Conservation (phyloP, 2,797 vertebrate species). For the Myotis vivesi region DNA sequence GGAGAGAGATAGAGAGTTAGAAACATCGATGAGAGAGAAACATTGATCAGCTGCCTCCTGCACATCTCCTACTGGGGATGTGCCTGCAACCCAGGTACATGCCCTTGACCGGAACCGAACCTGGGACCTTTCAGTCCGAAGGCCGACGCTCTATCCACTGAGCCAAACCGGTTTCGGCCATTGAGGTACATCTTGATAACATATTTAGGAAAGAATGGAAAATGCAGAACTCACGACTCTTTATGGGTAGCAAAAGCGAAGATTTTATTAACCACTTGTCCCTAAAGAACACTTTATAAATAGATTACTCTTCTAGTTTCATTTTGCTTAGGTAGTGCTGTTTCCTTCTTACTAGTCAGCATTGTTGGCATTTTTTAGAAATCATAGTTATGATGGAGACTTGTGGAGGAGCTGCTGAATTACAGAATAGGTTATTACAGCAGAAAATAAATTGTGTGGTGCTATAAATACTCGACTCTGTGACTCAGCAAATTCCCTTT, state of each 20-base stretch:
- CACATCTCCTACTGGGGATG: no score
- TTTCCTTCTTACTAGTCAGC: slow-evolving; percentile 74
- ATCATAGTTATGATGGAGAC: slow-evolving; percentile 47
- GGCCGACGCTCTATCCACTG: no score
- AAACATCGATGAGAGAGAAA: no score
- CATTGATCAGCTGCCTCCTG: no score
- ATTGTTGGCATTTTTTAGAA: slow-evolving; percentile 75
- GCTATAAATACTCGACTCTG: slow-evolving; percentile 68
- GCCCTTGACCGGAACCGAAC: no score
- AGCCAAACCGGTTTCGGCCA: no score
- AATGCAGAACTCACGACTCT: slow-evolving; percentile 29
- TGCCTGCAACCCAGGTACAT: no score
- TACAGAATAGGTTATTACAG: slow-evolving; percentile 63
- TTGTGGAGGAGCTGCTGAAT: slow-evolving; percentile 66
- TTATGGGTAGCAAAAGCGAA: slow-evolving; percentile 39
- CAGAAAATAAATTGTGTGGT: slow-evolving; percentile 64
- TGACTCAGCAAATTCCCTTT: slow-evolving; percentile 76
- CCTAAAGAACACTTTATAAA: slow-evolving; percentile 62
- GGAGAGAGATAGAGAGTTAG: no score
- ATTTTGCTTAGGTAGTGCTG: slow-evolving; percentile 64
- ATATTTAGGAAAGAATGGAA: slow-evolving; percentile 43
- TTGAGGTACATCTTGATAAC: background rate
- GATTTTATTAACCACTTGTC: slow-evolving; percentile 43
- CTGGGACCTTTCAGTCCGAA: no score
- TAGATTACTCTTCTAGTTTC: slow-evolving; percentile 36